Conservation (phyloP, 2,113 vertebrate species). For the Raja brachyura region DNA sequence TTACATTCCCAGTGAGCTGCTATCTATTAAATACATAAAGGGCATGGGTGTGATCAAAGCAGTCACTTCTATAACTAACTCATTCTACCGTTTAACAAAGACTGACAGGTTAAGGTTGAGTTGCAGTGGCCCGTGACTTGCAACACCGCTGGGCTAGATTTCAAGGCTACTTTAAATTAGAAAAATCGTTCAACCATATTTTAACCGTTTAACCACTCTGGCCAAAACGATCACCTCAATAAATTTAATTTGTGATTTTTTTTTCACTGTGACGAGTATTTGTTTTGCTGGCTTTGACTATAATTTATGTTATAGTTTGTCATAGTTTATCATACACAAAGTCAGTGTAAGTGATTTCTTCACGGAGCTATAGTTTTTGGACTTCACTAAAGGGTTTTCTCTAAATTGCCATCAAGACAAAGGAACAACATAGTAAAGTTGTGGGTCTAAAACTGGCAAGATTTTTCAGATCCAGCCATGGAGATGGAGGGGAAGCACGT, state of each 20-base stretch:
- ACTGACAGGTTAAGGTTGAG: constrained; percentile 18
- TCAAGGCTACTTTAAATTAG: not conserved
- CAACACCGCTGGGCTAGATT: not conserved
- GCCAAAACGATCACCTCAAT: not conserved
- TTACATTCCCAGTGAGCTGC: not conserved
- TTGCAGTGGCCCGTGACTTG: constrained; percentile 13
- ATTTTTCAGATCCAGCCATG: not conserved
- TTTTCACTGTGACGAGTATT: not conserved
- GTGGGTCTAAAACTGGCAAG: not conserved
- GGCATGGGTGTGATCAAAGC: constrained; percentile 3
- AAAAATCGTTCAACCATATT: too few species aligned
- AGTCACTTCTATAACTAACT: not conserved
- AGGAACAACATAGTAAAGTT: not conserved
- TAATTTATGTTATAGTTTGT: too few species aligned
- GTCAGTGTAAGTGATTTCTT: not conserved
- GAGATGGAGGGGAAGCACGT: not conserved
- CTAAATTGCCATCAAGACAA: not conserved
- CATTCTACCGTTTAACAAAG: not conserved
- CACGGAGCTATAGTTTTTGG: not conserved
- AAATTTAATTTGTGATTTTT: not conserved
- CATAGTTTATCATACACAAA: not conserved
- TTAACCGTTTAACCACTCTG: not conserved
- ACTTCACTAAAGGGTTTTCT: not conserved
- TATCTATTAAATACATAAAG: constrained; percentile 19
- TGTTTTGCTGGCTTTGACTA: not conserved